Conservation (phyloP, 2,888 invertebrate species). For the Saturnia pavonia region DNA sequence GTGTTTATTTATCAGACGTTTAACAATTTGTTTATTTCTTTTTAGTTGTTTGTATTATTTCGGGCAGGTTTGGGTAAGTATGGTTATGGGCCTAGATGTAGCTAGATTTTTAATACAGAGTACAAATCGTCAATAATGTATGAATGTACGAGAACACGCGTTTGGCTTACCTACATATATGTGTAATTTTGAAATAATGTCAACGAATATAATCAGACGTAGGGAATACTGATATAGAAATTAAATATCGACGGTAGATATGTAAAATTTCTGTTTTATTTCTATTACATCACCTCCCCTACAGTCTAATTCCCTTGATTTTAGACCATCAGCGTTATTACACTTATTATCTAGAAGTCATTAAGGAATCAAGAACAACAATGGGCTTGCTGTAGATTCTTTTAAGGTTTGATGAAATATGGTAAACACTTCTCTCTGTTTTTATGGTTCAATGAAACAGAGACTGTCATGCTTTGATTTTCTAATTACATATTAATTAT, state of each 20-base stretch:
- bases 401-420: too few relatives aligned
- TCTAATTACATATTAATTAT: too few relatives aligned
- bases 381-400: too few relatives aligned
- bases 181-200: slow-evolving; percentile 74
- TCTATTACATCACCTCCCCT: slow-evolving; percentile 26
- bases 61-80: slow-evolving; percentile 82
- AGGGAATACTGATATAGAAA: slow-evolving; percentile 79
- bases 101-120: slow-evolving; percentile 80
- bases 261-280: slow-evolving; percentile 66
- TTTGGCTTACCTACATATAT: slow-evolving; percentile 76
- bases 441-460: too few relatives aligned
- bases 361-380: too few relatives aligned
- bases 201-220: slow-evolving; percentile 83
- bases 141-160: slow-evolving; percentile 49
- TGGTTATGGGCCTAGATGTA: slow-evolving; percentile 81
- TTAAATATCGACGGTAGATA: slow-evolving; percentile 82
- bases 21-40: slow-evolving; percentile 61
- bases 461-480: too few relatives aligned
- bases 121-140: slow-evolving; percentile 79
- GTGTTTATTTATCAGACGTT: slow-evolving; percentile 62
- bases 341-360: too few relatives aligned
- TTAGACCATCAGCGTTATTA: background rate
- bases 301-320: background rate
- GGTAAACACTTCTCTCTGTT: too few relatives aligned
- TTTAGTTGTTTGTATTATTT: slow-evolving; percentile 65